Evolutionary conservation across 2,888 invertebrate species (phyloP).

Genomic region (Pandemis cinnamomeana): DNA sequence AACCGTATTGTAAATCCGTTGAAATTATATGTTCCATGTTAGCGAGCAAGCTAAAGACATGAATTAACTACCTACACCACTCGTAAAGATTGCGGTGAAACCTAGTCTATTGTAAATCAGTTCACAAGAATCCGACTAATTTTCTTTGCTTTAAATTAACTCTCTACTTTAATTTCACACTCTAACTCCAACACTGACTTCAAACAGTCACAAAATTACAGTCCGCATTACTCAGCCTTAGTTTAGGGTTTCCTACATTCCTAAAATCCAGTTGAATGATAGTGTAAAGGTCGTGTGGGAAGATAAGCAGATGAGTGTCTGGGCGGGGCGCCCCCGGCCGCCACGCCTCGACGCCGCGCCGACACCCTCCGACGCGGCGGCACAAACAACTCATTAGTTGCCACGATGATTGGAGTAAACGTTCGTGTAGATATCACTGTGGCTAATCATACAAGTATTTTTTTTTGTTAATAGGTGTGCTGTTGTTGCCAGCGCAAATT

Average conservation of each 20-base stretch:
- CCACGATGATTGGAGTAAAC: constrained; percentile 2
- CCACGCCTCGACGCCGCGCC: constrained; percentile 71
- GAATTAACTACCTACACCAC: not conserved
- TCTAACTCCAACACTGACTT: too few relatives aligned
- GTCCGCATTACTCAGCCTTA: not conserved
- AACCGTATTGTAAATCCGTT: constrained; percentile 63
- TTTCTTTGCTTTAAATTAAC: too few relatives aligned
- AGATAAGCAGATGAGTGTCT: constrained; percentile 65
- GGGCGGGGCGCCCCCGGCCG: constrained; percentile 59
- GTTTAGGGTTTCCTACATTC: not conserved
- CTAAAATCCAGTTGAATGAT: not conserved
- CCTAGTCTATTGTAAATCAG: not conserved
- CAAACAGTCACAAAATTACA: too few relatives aligned
- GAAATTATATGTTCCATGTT: constrained; percentile 48
- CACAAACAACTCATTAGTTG: constrained; percentile 1
- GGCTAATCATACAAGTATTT: not conserved
- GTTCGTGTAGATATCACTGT: constrained; percentile 1
- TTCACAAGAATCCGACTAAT: too few relatives aligned
- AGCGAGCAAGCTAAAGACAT: not conserved
- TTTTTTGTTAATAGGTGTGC: too few relatives aligned
- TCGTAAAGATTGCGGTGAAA: not conserved
- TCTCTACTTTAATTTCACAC: too few relatives aligned
- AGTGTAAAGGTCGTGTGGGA: constrained; percentile 54
- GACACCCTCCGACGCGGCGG: constrained; percentile 23
- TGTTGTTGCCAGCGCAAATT: too few relatives aligned